phyloP scores from a whole-genome alignment of 2,797 vertebrate species.

The Rhynchotus rufescens region DNA sequence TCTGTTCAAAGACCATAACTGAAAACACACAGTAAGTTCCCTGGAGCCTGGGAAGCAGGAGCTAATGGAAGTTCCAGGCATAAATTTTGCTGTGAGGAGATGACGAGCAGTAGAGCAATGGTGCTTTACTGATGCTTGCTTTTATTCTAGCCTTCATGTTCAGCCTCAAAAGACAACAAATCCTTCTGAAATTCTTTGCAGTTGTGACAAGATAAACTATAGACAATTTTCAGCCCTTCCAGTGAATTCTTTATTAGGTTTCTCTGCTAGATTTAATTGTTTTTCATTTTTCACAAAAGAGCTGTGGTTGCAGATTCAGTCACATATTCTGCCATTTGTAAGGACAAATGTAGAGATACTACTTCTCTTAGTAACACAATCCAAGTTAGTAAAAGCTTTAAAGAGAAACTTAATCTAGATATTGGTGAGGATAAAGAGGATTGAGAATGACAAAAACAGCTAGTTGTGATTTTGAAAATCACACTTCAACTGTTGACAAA shows the following conservation, averaged over 20 bases:
- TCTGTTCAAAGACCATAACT: neutral
- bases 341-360: neutral
- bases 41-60: neutral
- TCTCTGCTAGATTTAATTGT: constrained; percentile 4
- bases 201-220: neutral
- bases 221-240: neutral
- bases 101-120: neutral
- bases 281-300: neutral
- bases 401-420: neutral
- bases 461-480: neutral
- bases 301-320: neutral
- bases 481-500: neutral
- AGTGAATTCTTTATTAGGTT: constrained; percentile 37
- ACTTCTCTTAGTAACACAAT: neutral
- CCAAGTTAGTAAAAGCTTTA: neutral
- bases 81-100: neutral
- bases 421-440: neutral
- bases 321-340: constrained; percentile 22
- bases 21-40: neutral
- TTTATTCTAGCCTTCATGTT: neutral
- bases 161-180: neutral
- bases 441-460: neutral
- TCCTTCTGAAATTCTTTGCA: neutral
- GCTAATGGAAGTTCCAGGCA: neutral
- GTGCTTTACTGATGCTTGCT: neutral